These are phyloP conservation scores for Tetragnatha montana DNA, from an alignment of 2,888 invertebrate genomes.

Conservation along the genomic window DNA sequence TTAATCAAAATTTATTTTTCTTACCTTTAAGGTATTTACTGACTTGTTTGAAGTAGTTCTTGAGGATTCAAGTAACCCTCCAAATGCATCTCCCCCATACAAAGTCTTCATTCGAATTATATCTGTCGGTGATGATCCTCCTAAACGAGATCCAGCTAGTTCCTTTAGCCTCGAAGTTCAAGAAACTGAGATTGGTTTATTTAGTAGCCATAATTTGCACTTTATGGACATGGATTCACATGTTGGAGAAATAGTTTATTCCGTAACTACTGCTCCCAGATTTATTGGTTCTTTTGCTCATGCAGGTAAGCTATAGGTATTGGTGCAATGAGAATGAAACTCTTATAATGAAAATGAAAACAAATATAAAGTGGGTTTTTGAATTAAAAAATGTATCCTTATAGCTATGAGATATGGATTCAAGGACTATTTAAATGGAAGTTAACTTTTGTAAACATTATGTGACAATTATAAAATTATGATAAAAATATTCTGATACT, in stretches of 20 bases:
- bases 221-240: conserved; percentile 75
- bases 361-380: background rate
- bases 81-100: conserved; percentile 75
- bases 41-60: conserved; percentile 75
- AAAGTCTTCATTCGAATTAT: conserved; percentile 74
- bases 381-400: background rate
- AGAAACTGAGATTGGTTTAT: conserved; percentile 75
- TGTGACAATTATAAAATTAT: no score
- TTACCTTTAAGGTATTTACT: conserved; percentile 72
- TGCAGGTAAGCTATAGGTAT: conserved; percentile 71
- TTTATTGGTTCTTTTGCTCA: conserved; percentile 74
- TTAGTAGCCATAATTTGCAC: conserved; percentile 74
- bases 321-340: background rate
- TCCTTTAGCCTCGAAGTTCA: conserved; percentile 73
- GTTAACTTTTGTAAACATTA: no score
- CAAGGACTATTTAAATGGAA: no score
- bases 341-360: background rate
- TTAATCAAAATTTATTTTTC: background rate
- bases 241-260: conserved; percentile 74
- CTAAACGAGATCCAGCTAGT: conserved; percentile 74
- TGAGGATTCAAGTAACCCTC: conserved; percentile 75
- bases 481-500: no score
- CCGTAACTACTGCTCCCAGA: conserved; percentile 75
- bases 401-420: no score
- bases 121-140: conserved; percentile 75